A percentile compares a stretch with the other conserved stretches of the same genome.
Conservation (phyloP, 2,113 vertebrate species). For the Fregetta grallaria region DNA sequence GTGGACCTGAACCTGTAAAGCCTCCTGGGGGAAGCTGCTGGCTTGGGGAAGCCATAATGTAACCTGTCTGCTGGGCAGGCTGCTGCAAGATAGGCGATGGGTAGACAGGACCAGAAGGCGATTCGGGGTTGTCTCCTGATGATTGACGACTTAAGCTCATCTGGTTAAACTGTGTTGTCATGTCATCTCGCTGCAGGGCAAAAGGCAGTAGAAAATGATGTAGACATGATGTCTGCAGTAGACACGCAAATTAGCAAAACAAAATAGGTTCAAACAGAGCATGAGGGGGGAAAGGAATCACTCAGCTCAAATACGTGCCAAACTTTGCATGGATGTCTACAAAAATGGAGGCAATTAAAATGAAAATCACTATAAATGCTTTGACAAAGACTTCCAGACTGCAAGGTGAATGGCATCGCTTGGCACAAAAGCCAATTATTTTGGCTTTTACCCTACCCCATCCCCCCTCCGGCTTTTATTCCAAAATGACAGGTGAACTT, state of each 20-base stretch:
- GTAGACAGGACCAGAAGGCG: conserved; percentile 75
- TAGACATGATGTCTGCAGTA: background rate
- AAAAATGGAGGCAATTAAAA: background rate
- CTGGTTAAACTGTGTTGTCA: conserved; percentile 85
- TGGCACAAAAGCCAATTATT: background rate
- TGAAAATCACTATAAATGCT: background rate
- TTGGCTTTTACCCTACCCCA: background rate
- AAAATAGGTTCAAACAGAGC: background rate
- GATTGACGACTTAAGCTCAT: conserved; percentile 88
- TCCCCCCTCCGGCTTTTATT: background rate
- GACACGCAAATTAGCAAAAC: background rate
- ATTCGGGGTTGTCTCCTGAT: conserved; percentile 80
- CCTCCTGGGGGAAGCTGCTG: conserved; percentile 75
- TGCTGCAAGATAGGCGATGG: conserved; percentile 73
- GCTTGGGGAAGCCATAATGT: conserved; percentile 73
- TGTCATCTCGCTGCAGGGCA: conserved; percentile 81
- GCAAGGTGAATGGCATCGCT: background rate
- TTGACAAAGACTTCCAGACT: background rate
- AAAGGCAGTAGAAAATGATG: background rate
- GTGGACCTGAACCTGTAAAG: conserved; percentile 74
- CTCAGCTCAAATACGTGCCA: background rate
- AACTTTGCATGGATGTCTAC: background rate
- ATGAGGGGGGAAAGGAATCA: background rate
- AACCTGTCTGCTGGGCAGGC: conserved; percentile 78
- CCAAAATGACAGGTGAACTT: background rate